These are phyloP conservation scores for Crocallis elinguaria DNA, from an alignment of 2,888 invertebrate species.

Conservation along the genomic window DNA sequence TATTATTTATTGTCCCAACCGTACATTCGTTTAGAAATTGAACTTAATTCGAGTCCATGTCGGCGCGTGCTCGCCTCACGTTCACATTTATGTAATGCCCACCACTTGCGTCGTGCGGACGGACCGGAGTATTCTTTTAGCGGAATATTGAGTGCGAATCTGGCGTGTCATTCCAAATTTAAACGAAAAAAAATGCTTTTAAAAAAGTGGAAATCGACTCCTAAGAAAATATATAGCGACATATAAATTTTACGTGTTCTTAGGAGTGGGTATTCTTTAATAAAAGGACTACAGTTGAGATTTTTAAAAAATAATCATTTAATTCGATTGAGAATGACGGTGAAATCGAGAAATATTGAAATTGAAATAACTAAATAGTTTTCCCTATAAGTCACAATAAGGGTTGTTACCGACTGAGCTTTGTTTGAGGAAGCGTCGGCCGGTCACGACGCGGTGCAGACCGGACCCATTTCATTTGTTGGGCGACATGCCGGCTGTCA, in stretches of 20 bases:
- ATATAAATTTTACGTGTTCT: too few species aligned
- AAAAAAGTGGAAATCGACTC: too few species aligned
- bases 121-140: neutral
- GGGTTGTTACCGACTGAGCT: slow-evolving; percentile 3
- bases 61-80: slow-evolving; percentile 7
- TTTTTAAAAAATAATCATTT: too few species aligned
- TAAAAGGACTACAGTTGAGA: too few species aligned
- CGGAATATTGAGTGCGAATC: neutral
- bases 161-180: too few species aligned
- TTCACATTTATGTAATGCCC: slow-evolving; percentile 1
- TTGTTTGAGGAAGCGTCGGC: slow-evolving; percentile 6
- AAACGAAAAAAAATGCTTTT: too few species aligned
- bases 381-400: neutral
- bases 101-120: slow-evolving; percentile 4
- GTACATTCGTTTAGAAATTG: slow-evolving; percentile 13
- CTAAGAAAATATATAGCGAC: too few species aligned
- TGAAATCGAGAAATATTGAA: neutral
- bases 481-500: neutral
- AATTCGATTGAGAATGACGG: too few species aligned
- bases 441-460: neutral
- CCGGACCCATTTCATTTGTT: slow-evolving; percentile 6
- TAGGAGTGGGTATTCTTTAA: too few species aligned
- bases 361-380: neutral
- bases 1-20: neutral
- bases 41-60: slow-evolving; percentile 11